A percentile compares a stretch with the other conserved stretches of the same genome.
These are phyloP conservation scores for Hydropotes inermis DNA, from an alignment of 2,113 vertebrate species.

Conservation along the genomic window DNA sequence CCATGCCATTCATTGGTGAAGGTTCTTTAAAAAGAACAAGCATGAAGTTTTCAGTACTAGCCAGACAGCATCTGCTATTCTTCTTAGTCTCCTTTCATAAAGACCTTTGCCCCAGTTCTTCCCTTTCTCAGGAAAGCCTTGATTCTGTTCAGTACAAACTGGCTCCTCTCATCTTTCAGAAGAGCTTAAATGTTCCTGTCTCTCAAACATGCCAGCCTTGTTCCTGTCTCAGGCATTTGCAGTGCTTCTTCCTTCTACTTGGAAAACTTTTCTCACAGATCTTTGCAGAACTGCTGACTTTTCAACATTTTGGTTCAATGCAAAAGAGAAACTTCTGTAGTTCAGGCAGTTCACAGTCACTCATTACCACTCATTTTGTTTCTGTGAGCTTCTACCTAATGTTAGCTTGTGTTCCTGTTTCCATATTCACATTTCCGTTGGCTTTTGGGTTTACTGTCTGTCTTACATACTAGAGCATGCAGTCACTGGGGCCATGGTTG, in stretches of 20 bases:
- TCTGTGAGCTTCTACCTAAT: not conserved
- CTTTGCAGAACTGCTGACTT: not conserved
- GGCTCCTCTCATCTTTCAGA: not conserved
- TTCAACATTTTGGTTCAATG: not conserved
- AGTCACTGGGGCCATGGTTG: not conserved
- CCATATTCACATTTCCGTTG: not conserved
- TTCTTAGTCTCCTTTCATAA: not conserved
- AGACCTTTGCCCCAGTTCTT: not conserved
- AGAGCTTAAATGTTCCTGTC: not conserved
- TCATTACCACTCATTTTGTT: not conserved
- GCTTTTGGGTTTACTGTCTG: not conserved
- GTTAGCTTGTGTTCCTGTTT: not conserved
- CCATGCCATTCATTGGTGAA: not conserved
- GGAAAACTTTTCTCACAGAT: not conserved
- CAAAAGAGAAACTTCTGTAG: not conserved
- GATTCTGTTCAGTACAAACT: not conserved
- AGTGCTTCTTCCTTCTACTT: not conserved
- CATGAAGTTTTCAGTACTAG: not conserved
- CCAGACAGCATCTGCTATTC: not conserved
- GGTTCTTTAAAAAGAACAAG: not conserved
- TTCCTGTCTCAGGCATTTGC: not conserved
- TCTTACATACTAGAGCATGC: not conserved
- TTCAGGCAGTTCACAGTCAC: not conserved
- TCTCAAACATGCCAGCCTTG: not conserved
- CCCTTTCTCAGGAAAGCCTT: not conserved